A percentile compares a stretch with the other conserved stretches of the same genome.
These are phyloP conservation scores for Momotus momota DNA, from an alignment of 2,797 vertebrate genomes.

Conservation along the genomic window DNA sequence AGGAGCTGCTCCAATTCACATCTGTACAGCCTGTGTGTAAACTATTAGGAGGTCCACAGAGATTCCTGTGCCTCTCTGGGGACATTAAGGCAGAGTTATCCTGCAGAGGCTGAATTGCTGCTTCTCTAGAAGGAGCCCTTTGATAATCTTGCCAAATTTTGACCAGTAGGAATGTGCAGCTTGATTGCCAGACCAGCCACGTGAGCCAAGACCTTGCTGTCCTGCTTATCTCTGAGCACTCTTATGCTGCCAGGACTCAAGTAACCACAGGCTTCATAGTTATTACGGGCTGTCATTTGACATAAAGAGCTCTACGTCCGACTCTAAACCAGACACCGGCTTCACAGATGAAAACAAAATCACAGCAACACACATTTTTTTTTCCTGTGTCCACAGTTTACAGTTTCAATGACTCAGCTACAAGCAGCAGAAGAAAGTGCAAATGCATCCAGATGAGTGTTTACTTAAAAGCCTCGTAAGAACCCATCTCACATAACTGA, in stretches of 20 bases:
- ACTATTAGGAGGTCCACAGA: not conserved
- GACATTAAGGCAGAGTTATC: no score
- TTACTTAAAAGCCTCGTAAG: not conserved
- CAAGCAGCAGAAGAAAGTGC: not conserved
- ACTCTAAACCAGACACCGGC: not conserved
- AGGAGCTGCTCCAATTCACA: not conserved
- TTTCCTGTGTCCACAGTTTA: not conserved
- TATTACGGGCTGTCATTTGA: not conserved
- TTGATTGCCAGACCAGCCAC: not conserved
- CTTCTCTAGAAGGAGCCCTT: not conserved
- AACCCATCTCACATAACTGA: not conserved
- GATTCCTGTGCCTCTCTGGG: not conserved
- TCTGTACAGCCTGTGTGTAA: not conserved
- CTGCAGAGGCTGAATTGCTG: not conserved
- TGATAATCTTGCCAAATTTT: not conserved
- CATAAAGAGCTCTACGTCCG: not conserved
- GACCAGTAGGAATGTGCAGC: fast-evolving
- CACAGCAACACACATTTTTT: not conserved
- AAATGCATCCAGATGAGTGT: not conserved
- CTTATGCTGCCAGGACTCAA: not conserved
- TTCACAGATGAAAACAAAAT: not conserved
- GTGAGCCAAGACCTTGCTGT: not conserved
- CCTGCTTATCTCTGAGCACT: not conserved
- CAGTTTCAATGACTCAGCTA: not conserved
- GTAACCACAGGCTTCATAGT: not conserved